Base-by-base conservation (phyloP, 2,797 vertebrate species). In the Pempheris klunzingeri region DNA sequence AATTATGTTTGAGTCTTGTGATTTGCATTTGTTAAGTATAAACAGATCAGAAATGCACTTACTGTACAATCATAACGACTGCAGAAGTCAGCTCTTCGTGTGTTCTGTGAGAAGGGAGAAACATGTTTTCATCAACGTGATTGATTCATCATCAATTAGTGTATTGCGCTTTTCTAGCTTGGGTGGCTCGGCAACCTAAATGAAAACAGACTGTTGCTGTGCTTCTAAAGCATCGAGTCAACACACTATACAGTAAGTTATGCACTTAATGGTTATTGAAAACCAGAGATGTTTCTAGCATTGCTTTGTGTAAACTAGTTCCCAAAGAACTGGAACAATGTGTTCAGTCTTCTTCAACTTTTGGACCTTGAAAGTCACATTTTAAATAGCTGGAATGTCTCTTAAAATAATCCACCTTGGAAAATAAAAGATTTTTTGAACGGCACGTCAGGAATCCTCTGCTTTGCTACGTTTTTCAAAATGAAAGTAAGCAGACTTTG, bases 21-120 rank as follows among this genome's bases (percentile, higher is more conserved):
- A 87, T 91, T 85, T 90, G 74, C 80, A 88, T 88, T 80, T 85
- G 65, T 82, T 60, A 64, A 84, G 66, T 81, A 62, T 71, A 77
- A 85, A 88, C 77, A 80, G 71, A 87, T 76, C 80, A 82, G 90
- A 85, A 88, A 92, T 69, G 81, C 80, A 84, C 75, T 80, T 61
- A 76, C 64, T 55, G 60, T 83, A 81, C 72, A 78, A 79, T 85
- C 89, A 74, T 82, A 88, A 90, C 89, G 81, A 62, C 81, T 83
- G 64, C 70, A 80, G 62, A 50, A 82, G 76, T 82, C 87, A 76
- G 71, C 80, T 69, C 75, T 80, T 84, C 20, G 9, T 80, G 83
- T 81, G 74, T 78, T 74, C 73, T 77, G 41, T 36, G 74, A 65
- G 74, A 68, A 62, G 69, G 34, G 17, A 75, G 74, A 80, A 41